These are phyloP conservation scores for Polia nebulosa DNA, from an alignment of 2,888 invertebrate genomes.

Conservation along the genomic window DNA sequence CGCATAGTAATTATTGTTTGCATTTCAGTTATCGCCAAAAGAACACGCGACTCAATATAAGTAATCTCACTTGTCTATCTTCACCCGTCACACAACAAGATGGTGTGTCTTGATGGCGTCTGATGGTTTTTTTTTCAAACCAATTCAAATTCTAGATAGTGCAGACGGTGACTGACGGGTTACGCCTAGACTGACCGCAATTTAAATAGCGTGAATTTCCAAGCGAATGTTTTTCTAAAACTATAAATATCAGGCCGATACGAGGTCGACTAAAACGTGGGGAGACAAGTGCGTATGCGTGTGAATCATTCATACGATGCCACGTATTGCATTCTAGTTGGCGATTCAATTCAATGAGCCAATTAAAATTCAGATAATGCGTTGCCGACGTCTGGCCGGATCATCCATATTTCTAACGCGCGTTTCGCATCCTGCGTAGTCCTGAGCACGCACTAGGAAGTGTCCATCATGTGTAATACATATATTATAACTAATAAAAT, in stretches of 20 bases:
- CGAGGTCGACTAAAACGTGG: conserved; percentile 56
- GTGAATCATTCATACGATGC: conserved; percentile 80
- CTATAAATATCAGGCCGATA: conserved; percentile 49
- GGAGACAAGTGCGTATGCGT: conserved; percentile 67
- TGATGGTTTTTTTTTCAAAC: conserved; percentile 6
- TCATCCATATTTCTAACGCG: conserved; percentile 86
- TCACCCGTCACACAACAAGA: conserved; percentile 3
- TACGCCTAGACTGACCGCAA: conserved; percentile 26
- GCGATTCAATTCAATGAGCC: conserved; percentile 85
- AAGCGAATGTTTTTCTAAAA: conserved; percentile 35
- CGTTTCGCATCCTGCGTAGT: conserved; percentile 82
- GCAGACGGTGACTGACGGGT: conserved; percentile 15
- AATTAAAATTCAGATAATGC: conserved; percentile 87
- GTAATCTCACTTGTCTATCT: conserved; percentile 9
- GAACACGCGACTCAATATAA: conserved; percentile 1
- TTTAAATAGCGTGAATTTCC: conserved; percentile 41
- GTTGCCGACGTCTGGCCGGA: conserved; percentile 81
- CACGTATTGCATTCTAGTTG: conserved; percentile 82
- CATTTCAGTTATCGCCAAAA: conserved; percentile 14
- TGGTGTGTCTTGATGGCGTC: conserved; percentile 29
- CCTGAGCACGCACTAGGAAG: conserved; percentile 81
- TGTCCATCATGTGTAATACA: conserved; percentile 73
- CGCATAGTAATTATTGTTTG: conserved; percentile 27
- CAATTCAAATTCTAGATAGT: conserved; percentile 53
- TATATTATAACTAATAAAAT: conserved; percentile 44